Evolutionary conservation across 2,888 invertebrate species (phyloP).

Genomic region (Acleris cristana): DNA sequence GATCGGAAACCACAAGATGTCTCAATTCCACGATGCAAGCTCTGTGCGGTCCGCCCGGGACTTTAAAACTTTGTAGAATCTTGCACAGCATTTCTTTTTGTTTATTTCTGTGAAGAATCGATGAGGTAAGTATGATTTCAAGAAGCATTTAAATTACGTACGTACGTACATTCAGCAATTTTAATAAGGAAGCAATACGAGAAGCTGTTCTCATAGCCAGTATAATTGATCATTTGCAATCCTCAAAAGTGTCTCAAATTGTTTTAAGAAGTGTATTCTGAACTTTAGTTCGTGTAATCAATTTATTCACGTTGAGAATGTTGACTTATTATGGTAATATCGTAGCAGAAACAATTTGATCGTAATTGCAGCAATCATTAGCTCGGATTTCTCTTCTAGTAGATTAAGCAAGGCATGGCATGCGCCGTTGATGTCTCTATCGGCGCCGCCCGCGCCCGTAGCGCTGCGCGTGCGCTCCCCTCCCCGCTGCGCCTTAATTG

Average conservation of each 20-base stretch:
- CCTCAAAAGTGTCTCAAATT: background rate
- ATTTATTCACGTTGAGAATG: background rate
- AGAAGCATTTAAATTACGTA: constrained; percentile 11
- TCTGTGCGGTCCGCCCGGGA: constrained; percentile 78
- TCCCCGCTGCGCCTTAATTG: constrained; percentile 78
- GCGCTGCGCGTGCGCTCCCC: constrained; percentile 68
- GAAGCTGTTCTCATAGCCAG: background rate
- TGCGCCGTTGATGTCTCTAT: constrained; percentile 79
- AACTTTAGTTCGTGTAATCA: background rate
- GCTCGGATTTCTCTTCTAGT: constrained; percentile 45
- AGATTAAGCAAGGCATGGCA: constrained; percentile 50
- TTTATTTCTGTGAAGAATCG: constrained; percentile 50
- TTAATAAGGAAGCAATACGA: constrained; percentile 15
- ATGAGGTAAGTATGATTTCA: constrained; percentile 18
- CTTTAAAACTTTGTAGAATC: constrained; percentile 71
- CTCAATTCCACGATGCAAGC: constrained; percentile 81
- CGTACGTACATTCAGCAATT: background rate
- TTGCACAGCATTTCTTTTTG: constrained; percentile 59
- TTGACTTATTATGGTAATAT: constrained; percentile 1
- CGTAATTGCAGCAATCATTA: constrained; percentile 38
- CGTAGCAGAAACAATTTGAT: constrained; percentile 13
- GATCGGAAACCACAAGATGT: constrained; percentile 84
- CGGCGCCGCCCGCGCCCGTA: constrained; percentile 62
- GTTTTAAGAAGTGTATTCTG: background rate
- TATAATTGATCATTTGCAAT: background rate